A percentile compares a stretch with the other conserved stretches of the same genome.
These are phyloP conservation scores for Blastomussa wellsi DNA, from an alignment of 92 coral and sea anemone species.

Conservation along the genomic window DNA sequence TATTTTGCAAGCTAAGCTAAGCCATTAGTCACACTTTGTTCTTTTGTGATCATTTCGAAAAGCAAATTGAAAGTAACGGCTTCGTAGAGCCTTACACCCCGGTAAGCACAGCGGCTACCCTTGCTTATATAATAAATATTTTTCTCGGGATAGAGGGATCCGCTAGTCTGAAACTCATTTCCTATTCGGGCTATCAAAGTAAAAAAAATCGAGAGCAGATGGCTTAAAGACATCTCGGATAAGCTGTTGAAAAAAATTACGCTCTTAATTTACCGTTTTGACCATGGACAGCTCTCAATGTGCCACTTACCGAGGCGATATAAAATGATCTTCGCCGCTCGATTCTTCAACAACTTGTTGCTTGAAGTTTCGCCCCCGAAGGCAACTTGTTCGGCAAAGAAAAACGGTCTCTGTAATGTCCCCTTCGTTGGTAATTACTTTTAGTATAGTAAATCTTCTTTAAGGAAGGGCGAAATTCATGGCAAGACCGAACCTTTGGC, in stretches of 20 bases:
- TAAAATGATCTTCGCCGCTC: background rate
- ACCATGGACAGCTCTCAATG: background rate
- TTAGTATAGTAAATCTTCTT: constrained; percentile 18
- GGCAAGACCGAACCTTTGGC: constrained; percentile 31
- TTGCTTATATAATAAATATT: constrained; percentile 4
- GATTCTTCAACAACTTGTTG: constrained; percentile 51
- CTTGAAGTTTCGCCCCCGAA: constrained; percentile 32
- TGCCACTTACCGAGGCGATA: constrained; percentile 25
- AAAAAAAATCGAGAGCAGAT: constrained; percentile 29
- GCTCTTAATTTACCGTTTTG: background rate
- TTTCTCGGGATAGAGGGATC: background rate
- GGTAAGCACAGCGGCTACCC: background rate
- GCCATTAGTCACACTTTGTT: background rate
- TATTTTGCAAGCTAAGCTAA: background rate
- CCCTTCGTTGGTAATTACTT: background rate
- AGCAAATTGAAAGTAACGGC: constrained; percentile 6
- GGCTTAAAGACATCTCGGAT: constrained; percentile 4
- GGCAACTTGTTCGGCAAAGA: constrained; percentile 8
- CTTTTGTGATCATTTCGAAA: constrained; percentile 11
- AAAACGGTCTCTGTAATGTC: constrained; percentile 15
- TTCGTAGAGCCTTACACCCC: background rate
- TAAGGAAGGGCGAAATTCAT: constrained; percentile 37
- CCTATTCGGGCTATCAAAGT: constrained; percentile 17
- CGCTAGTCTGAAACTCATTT: constrained; percentile 25
- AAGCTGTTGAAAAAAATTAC: background rate